Percentiles rank a stretch among this genome's conserved stretches.
phyloP scores from a whole-genome alignment of 2,113 vertebrate species.

The Trematocara stigmaticum region DNA sequence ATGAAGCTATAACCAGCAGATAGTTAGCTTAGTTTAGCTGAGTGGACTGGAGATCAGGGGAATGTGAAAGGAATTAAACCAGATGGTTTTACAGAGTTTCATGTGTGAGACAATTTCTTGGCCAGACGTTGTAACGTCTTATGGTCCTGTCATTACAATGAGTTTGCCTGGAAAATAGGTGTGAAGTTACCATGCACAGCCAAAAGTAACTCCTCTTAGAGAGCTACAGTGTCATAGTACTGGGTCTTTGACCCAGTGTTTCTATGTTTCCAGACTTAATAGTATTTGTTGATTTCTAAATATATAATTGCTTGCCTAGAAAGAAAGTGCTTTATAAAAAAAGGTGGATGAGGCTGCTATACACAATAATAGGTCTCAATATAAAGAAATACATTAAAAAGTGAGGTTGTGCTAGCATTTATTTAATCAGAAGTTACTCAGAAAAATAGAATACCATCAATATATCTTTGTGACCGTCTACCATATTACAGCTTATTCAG shows the following conservation, averaged over 20 bases:
- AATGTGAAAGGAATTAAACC: background rate
- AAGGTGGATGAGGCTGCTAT: background rate
- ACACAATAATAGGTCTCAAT: background rate
- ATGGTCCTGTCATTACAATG: background rate
- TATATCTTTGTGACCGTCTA: background rate
- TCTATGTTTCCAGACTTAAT: background rate
- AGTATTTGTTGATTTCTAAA: background rate
- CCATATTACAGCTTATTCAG: background rate
- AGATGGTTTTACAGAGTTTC: background rate
- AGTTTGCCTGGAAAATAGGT: background rate
- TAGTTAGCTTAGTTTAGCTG: background rate
- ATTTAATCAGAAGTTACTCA: background rate
- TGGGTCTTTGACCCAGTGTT: background rate
- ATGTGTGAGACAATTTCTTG: background rate
- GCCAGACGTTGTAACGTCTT: background rate
- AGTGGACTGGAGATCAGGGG: background rate
- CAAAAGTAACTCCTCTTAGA: background rate
- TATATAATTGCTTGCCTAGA: constrained; percentile 15
- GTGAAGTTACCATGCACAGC: background rate
- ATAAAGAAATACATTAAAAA: background rate
- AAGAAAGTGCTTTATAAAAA: constrained; percentile 23
- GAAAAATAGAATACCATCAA: background rate
- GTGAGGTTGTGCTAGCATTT: background rate
- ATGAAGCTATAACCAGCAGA: background rate
- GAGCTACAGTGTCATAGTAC: background rate